phyloP scores from a whole-genome alignment of 2,888 invertebrate species.

The Drosophila austrosaltans region DNA sequence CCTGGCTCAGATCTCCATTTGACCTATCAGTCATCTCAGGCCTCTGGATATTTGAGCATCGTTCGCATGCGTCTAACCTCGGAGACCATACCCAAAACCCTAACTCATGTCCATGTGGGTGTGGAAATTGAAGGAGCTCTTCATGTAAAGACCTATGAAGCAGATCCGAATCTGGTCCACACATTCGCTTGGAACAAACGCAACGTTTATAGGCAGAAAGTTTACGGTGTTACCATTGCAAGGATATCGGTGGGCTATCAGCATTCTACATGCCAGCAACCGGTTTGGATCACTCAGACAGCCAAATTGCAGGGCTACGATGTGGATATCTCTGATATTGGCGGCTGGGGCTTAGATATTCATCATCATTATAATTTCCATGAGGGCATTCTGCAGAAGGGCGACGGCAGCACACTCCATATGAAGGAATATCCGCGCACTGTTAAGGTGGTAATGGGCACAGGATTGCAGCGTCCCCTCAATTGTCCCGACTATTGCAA shows the following conservation, averaged over 20 bases:
- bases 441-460: slow-evolving; percentile 96
- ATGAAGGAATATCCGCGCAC: slow-evolving; percentile 96
- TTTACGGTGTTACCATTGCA: slow-evolving; percentile 94
- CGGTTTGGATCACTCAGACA: slow-evolving; percentile 98
- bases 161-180: slow-evolving; percentile 96
- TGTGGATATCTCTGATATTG: slow-evolving; percentile 97
- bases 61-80: slow-evolving; percentile 95
- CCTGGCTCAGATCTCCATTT: slow-evolving; percentile 96
- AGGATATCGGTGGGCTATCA: slow-evolving; percentile 97
- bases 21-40: slow-evolving; percentile 97
- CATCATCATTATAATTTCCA: slow-evolving; percentile 99
- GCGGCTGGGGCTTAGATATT: slow-evolving; percentile 98
- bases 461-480: slow-evolving; percentile 92
- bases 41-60: slow-evolving; percentile 96
- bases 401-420: slow-evolving; percentile 97
- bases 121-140: slow-evolving; percentile 97
- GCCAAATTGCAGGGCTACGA: slow-evolving; percentile 97
- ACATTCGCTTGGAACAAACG: slow-evolving; percentile 99
- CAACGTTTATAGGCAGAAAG: slow-evolving; percentile 98
- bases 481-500: slow-evolving; percentile 94
- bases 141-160: slow-evolving; percentile 96
- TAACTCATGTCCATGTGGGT: slow-evolving; percentile 95
- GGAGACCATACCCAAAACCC: slow-evolving; percentile 89
- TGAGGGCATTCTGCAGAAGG: slow-evolving; percentile 98
- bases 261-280: slow-evolving; percentile 92